These are phyloP conservation scores for Lagorchestes hirsutus DNA, from an alignment of 2,797 vertebrate genomes.

Conservation along the genomic window DNA sequence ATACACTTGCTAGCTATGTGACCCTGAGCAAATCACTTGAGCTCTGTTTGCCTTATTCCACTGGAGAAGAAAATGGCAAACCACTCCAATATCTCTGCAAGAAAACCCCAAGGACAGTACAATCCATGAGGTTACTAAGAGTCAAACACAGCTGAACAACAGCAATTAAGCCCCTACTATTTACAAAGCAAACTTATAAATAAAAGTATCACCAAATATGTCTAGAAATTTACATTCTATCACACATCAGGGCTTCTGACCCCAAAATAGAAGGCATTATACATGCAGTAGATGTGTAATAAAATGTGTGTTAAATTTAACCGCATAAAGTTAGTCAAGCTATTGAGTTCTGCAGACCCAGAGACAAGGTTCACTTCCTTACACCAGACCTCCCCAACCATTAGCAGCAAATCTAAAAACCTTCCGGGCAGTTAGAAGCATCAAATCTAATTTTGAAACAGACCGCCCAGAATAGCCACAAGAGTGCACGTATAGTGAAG, in stretches of 20 bases:
- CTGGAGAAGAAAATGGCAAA: neutral
- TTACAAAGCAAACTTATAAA: neutral
- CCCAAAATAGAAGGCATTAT: neutral
- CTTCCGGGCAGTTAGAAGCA: neutral
- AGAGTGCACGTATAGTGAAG: neutral
- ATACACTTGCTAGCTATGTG: neutral
- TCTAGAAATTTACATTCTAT: neutral
- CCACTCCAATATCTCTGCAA: neutral
- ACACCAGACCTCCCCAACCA: neutral
- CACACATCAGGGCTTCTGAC: neutral
- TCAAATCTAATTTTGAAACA: neutral
- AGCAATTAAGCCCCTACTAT: constrained; percentile 16
- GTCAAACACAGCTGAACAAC: neutral
- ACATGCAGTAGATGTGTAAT: neutral
- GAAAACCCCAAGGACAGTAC: neutral
- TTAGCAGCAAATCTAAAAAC: neutral
- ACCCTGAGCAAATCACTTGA: neutral
- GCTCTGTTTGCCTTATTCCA: neutral
- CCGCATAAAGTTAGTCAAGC: neutral
- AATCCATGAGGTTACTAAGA: neutral
- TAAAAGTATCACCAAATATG: neutral
- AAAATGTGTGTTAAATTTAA: neutral
- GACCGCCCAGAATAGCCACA: neutral
- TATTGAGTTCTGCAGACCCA: neutral
- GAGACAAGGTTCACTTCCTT: neutral